phyloP scores from a whole-genome alignment of 2,113 vertebrate species.

The Sitta europaea region DNA sequence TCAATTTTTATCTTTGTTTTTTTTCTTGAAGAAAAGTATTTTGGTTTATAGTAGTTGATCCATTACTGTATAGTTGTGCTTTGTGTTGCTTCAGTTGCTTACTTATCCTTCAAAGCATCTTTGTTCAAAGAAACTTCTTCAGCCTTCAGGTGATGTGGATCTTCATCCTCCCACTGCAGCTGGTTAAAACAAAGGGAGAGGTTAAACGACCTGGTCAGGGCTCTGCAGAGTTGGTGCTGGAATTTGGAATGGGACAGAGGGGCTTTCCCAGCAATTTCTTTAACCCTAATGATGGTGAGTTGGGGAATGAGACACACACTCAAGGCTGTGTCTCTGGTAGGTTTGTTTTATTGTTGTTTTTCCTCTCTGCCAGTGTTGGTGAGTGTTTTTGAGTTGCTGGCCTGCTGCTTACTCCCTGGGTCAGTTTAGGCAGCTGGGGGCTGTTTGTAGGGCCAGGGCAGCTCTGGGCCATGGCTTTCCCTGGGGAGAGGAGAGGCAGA shows the following conservation, averaged over 20 bases:
- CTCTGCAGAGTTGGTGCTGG: not conserved
- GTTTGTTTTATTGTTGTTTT: not conserved
- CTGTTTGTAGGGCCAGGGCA: not conserved
- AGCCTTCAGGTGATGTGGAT: not conserved
- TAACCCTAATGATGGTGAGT: accelerated
- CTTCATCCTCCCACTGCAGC: not conserved
- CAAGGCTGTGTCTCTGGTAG: not conserved
- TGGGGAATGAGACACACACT: not conserved
- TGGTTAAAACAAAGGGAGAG: not conserved
- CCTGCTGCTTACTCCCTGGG: not conserved
- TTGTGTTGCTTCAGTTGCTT: not conserved
- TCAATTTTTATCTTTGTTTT: not conserved
- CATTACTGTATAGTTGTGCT: not conserved
- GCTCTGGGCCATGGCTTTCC: not conserved
- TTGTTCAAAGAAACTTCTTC: not conserved
- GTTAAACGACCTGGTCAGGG: not conserved
- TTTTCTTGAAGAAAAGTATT: not conserved
- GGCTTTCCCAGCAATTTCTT: not conserved
- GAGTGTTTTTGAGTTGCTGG: not conserved
- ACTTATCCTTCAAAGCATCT: not conserved
- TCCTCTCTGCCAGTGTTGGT: not conserved
- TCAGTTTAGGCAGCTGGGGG: not conserved
- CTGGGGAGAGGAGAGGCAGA: not conserved
- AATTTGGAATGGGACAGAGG: not conserved
- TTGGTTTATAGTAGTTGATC: not conserved